Evolutionary conservation across 2,888 invertebrate species (phyloP), one percentile per base, ranked within the genome.

Genomic region (Sclerodermus sp.): DNA sequence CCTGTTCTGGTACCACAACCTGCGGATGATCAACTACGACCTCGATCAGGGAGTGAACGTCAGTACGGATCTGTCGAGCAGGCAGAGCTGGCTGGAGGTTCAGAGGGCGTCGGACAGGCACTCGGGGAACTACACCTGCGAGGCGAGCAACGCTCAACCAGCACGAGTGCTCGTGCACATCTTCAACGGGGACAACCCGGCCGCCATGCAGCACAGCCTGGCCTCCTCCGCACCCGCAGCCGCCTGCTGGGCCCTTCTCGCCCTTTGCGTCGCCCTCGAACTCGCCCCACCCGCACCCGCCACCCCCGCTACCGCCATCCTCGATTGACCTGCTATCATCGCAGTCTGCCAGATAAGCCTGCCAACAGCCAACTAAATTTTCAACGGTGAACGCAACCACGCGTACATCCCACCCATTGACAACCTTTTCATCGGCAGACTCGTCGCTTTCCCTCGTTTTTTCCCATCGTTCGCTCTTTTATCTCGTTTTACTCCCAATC

Each of bases 21-120:
- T 89, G 73, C 86, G 91, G 61, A 93, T 93, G 93, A 92, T 93
- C 76, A 93, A 93, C 83, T 93, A 91, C 79, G 93, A 93, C 80
- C 84, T 84, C 38, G 92, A 92, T 72, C 85, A 89, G 53, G 92
- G 91, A 48, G 88, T 93, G 72, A 92, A 91, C 77, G 93, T 93
- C 47, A 91, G 90, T 52, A 91, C 91, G 5, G 91, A 92, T 67
- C 81, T 87, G 32, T 82, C 83, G 47, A 86, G 85, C 73, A 84
- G 90, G 66, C 83, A 85, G 44, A 89, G 89, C 50, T 87, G 86
- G 70, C 81, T 90, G 31, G 82, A 82, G 49, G 82, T 84, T 51
- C 80, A 81, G 4, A 80, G 76, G 55, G 82, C 82, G 42, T 84
- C 87, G 16, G 85, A 85, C 48, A 85, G 86, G 18, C 91, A 93